Conservation (phyloP, 1,140 invertebrate species). For the Aradophagus sp. region DNA sequence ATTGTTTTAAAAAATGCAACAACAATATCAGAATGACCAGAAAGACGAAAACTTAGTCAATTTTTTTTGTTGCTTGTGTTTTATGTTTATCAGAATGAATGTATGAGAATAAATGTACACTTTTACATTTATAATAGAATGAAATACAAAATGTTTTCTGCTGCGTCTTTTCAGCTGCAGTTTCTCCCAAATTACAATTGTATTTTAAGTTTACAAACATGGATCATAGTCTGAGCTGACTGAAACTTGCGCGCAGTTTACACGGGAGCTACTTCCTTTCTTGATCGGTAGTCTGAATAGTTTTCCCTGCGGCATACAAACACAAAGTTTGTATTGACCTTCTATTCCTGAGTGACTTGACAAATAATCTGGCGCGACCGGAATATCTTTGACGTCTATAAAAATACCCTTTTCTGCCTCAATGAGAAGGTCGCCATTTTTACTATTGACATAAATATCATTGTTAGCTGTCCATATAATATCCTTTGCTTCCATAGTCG, state of each 20-base stretch:
- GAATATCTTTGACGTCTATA: slow-evolving; percentile 83
- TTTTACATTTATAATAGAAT: too few species aligned
- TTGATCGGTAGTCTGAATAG: slow-evolving; percentile 84
- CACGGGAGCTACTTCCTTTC: slow-evolving; percentile 71
- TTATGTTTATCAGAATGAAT: too few species aligned
- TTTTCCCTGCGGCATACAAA: slow-evolving; percentile 90
- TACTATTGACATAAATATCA: slow-evolving; percentile 85
- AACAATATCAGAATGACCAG: background rate
- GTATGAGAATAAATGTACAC: too few species aligned
- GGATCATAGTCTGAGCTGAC: slow-evolving; percentile 81
- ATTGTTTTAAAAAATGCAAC: slow-evolving; percentile 5
- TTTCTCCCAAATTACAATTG: too few species aligned
- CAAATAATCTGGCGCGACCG: slow-evolving; percentile 77
- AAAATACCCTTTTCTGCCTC: slow-evolving; percentile 82
- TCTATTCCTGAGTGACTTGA: slow-evolving; percentile 64
- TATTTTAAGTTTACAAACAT: slow-evolving; percentile 77
- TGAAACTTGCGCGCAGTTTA: slow-evolving; percentile 80
- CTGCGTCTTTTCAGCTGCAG: too few species aligned
- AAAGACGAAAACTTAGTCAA: background rate
- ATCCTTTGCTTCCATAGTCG: slow-evolving; percentile 78
- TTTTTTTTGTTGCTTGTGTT: background rate
- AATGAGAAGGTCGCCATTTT: slow-evolving; percentile 85
- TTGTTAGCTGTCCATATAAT: slow-evolving; percentile 84
- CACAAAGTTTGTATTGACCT: slow-evolving; percentile 87
- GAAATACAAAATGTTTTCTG: too few species aligned